A percentile compares a stretch with the other conserved stretches of the same genome.
These are phyloP conservation scores for Carposina sasakii DNA, from an alignment of 1,140 invertebrate species.

Conservation along the genomic window DNA sequence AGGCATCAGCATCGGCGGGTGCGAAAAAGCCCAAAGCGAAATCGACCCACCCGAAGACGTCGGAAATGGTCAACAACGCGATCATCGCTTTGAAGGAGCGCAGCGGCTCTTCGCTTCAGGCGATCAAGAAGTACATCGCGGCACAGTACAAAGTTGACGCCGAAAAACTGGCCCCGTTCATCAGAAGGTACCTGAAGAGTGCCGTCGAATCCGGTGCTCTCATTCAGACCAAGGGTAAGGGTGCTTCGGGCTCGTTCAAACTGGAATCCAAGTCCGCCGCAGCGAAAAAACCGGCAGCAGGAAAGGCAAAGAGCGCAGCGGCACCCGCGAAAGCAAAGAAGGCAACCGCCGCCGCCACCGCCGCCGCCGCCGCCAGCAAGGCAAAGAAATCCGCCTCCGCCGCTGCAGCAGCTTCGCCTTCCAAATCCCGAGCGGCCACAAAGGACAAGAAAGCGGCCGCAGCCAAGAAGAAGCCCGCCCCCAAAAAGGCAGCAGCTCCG, in stretches of 20 bases:
- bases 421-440: conserved; percentile 7
- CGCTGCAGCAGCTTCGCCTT: conserved; percentile 11
- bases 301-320: conserved; percentile 11
- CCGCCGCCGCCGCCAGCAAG: too few species aligned
- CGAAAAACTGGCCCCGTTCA: conserved; percentile 75
- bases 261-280: conserved; percentile 45
- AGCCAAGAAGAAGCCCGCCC: conserved; percentile 23
- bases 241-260: conserved; percentile 77
- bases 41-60: conserved; percentile 67
- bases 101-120: conserved; percentile 75
- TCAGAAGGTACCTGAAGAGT: conserved; percentile 75
- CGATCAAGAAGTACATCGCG: conserved; percentile 78
- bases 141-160: conserved; percentile 74
- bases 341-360: conserved; percentile 20
- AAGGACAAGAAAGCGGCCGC: conserved; percentile 28
- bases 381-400: too few species aligned
- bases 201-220: conserved; percentile 73
- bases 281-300: conserved; percentile 18
- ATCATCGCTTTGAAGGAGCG: conserved; percentile 76
- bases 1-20: conserved; percentile 28
- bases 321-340: conserved; percentile 23
- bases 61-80: conserved; percentile 74
- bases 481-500: conserved; percentile 27
- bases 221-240: conserved; percentile 77
- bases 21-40: conserved; percentile 62